Base-by-base conservation (phyloP, 1,140 invertebrate species). In the Amphibalanus amphitrite region DNA sequence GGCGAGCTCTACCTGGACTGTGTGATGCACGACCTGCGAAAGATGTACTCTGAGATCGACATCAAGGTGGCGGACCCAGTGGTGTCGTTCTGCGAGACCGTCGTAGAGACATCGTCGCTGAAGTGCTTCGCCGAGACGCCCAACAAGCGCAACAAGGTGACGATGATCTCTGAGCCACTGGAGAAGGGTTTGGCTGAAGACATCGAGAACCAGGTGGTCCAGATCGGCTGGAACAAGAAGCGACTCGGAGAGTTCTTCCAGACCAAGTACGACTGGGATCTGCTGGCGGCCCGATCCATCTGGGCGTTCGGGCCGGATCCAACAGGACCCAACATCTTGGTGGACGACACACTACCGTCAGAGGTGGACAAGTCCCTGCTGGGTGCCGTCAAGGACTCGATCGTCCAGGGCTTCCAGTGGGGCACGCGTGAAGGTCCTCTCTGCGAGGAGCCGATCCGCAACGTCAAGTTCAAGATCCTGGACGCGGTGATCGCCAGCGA, bases 71-170 rank as follows among this genome's bases (percentile, higher is more conserved):
- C 97, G 0, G 97, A 99, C 85, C 97, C 97, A 0, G 97, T 99
- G 3, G 97, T 99, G 0, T 90, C 91, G 0, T 99, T 99, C 80
- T 98, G 96, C 81, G 97, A 99, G 83, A 99, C 97, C 10, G 97
- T 99, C 0, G 96, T 99, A 0, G 97, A 99, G 80, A 99, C 97
- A 0, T 98, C 95, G 29, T 97, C 95, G 0, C 83, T 99, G 1
- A 99, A 99, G 82, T 99, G 97, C 83, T 99, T 99, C 81, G 95
- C 97, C 71, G 97, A 99, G 84, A 99, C 97, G 0, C 96, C 97
- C 0, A 99, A 99, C 80, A 98, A 98, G 78, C 89, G 93, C 72
- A 99, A 99, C 81, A 99, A 99, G 81, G 82, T 98, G 65, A 99
- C 97, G 6, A 99, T 99, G 97, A 99, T 99, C 78, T 94, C 96